Evolutionary conservation across 2,888 invertebrate genomes (phyloP).

Genomic region (Agriopis leucophaearia): DNA sequence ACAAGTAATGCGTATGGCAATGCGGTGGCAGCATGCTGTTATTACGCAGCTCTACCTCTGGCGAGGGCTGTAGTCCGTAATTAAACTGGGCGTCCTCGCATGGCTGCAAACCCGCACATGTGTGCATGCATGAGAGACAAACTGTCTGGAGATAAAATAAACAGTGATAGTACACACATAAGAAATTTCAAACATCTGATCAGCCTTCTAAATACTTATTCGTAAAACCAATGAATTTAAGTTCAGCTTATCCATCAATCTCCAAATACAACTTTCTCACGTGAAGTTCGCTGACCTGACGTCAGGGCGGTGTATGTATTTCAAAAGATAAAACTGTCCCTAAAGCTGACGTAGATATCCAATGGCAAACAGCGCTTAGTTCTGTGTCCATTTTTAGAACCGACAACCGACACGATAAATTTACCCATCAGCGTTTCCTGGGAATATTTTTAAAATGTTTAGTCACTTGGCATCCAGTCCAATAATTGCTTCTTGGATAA

Average conservation of each 20-base stretch:
- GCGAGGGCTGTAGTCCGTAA: slow-evolving; percentile 38
- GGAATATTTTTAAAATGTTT: slow-evolving; percentile 56
- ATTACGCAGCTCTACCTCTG: slow-evolving; percentile 43
- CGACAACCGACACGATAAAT: slow-evolving; percentile 61
- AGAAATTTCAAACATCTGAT: not conserved
- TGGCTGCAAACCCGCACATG: slow-evolving; percentile 39
- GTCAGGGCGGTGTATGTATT: slow-evolving; percentile 54
- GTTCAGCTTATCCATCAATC: slow-evolving; percentile 31
- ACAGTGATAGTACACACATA: not conserved
- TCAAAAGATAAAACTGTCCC: slow-evolving; percentile 72
- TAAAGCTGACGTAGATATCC: slow-evolving; percentile 59
- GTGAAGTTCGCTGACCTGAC: slow-evolving; percentile 61
- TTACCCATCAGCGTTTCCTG: slow-evolving; percentile 66
- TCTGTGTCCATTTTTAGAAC: slow-evolving; percentile 65
- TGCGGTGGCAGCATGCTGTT: slow-evolving; percentile 40
- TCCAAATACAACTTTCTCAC: slow-evolving; percentile 47
- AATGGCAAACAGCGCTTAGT: slow-evolving; percentile 64
- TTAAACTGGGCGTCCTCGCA: slow-evolving; percentile 41
- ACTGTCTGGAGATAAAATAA: slow-evolving; percentile 33
- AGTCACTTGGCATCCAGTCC: slow-evolving; percentile 35
- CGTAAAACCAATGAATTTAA: too few relatives aligned
- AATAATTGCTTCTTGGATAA: slow-evolving; percentile 7
- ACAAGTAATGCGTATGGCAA: slow-evolving; percentile 46
- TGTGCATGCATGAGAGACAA: slow-evolving; percentile 40
- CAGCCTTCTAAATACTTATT: not conserved